Percentiles rank a stretch among this genome's conserved stretches.
Conservation (phyloP, 1,140 invertebrate genomes). For the Heliconius himera region DNA sequence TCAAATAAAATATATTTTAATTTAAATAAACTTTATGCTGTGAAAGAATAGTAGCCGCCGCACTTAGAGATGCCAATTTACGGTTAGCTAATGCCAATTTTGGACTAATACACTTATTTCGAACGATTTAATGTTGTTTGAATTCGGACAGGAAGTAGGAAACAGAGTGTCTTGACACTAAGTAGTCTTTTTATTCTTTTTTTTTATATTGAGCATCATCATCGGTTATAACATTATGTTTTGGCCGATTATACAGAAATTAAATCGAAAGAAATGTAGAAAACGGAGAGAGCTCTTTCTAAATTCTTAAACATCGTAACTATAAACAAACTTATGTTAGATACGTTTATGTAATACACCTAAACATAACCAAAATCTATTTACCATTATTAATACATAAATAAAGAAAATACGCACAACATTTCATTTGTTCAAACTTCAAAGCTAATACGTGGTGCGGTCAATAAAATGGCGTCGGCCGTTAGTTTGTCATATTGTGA, state of each 20-base stretch:
- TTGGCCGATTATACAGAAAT: too few relatives aligned
- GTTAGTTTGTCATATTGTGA: constrained; percentile 32
- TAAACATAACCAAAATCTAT: background rate
- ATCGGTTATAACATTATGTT: too few relatives aligned
- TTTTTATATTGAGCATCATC: too few relatives aligned
- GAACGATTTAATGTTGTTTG: too few relatives aligned
- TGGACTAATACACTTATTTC: background rate
- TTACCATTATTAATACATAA: background rate
- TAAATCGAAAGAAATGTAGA: too few relatives aligned
- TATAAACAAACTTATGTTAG: too few relatives aligned
- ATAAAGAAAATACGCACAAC: background rate
- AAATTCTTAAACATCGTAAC: too few relatives aligned
- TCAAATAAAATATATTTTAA: background rate
- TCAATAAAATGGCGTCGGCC: constrained; percentile 35
- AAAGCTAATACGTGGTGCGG: constrained; percentile 15
- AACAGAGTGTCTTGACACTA: too few relatives aligned
- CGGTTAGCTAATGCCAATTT: background rate
- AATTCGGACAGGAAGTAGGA: too few relatives aligned
- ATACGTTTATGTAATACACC: background rate
- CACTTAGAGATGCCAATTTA: background rate
- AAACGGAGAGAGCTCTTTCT: too few relatives aligned
- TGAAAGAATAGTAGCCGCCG: too few relatives aligned
- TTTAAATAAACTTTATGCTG: background rate
- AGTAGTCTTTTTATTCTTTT: too few relatives aligned
- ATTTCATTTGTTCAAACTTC: background rate